Conservation (phyloP, 2,113 vertebrate genomes). For the Centrocercus urophasianus region DNA sequence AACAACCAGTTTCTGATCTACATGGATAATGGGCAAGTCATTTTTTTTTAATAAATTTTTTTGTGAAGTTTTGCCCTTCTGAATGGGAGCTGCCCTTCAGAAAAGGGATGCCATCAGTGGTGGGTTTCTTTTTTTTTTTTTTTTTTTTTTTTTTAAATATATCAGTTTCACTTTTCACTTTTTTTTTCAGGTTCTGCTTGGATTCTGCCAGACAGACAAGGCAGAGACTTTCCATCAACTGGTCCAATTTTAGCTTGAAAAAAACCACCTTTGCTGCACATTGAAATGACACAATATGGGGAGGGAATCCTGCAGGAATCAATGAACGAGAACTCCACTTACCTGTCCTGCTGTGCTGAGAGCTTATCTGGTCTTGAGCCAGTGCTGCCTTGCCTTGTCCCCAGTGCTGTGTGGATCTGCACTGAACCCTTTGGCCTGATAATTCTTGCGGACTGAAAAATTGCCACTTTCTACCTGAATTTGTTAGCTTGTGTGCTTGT, state of each 20-base stretch:
- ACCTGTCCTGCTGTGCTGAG: constrained; percentile 83
- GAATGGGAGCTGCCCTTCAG: not conserved
- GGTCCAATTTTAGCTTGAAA: constrained; percentile 99
- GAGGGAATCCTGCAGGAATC: constrained; percentile 78
- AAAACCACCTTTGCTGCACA: constrained; percentile 96
- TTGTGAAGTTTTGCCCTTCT: not conserved
- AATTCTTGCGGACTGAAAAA: constrained; percentile 82
- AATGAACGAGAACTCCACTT: constrained; percentile 75
- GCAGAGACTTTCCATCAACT: constrained; percentile 98
- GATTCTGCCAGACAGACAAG: constrained; percentile 96
- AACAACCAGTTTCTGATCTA: not conserved
- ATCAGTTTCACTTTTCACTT: not conserved
- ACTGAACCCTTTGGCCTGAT: constrained; percentile 82
- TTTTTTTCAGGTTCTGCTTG: constrained; percentile 89
- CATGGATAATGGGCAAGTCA: not conserved
- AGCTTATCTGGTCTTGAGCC: constrained; percentile 79
- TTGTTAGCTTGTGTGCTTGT: constrained; percentile 91
- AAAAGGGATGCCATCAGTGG: not conserved
- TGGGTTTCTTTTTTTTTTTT: not conserved
- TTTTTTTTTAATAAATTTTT: not conserved
- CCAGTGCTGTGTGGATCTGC: constrained; percentile 82
- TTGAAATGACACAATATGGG: constrained; percentile 76
- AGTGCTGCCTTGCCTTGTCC: constrained; percentile 88
- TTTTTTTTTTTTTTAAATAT: not conserved
- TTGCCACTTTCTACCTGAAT: constrained; percentile 84